Conservation (phyloP, 1,140 invertebrate species). For the Plectrocnemia conspersa region DNA sequence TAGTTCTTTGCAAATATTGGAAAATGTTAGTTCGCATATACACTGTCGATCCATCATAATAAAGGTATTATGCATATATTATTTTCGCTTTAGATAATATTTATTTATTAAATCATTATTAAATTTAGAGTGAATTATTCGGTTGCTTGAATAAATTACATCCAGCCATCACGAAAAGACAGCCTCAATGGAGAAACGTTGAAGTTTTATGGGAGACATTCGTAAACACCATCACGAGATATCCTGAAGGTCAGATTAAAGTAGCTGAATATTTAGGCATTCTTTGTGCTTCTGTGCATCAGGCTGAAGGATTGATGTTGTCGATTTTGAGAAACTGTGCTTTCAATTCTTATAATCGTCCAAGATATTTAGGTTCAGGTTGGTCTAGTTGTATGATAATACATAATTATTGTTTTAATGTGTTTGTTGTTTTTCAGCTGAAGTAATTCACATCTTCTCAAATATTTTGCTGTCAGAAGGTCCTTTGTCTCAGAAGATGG, state of each 20-base stretch:
- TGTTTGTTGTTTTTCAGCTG: conserved; percentile 20
- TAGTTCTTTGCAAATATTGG: conserved; percentile 25
- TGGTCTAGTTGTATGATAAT: conserved; percentile 3
- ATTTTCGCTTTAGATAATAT: neutral
- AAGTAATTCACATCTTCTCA: conserved; percentile 28
- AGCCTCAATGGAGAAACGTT: conserved; percentile 28
- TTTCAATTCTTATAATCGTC: conserved; percentile 24
- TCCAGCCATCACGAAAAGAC: conserved; percentile 30
- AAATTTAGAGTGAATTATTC: conserved; percentile 27
- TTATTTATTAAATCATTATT: neutral
- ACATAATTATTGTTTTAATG: neutral
- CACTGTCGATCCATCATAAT: conserved; percentile 29
- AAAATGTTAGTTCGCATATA: conserved; percentile 28
- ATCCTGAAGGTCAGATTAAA: conserved; percentile 31
- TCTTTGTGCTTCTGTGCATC: conserved; percentile 26
- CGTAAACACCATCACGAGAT: conserved; percentile 12
- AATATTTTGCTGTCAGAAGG: conserved; percentile 14
- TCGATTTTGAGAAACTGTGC: conserved; percentile 27
- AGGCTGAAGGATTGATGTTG: conserved; percentile 27
- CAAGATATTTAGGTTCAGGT: conserved; percentile 28
- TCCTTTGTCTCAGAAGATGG: conserved; percentile 19
- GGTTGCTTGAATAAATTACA: conserved; percentile 27
- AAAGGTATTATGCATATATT: conserved; percentile 25
- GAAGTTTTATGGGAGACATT: conserved; percentile 29
- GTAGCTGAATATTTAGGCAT: conserved; percentile 24